Evolutionary conservation across 2,113 vertebrate genomes (phyloP).

Genomic region (Equus przewalskii): DNA sequence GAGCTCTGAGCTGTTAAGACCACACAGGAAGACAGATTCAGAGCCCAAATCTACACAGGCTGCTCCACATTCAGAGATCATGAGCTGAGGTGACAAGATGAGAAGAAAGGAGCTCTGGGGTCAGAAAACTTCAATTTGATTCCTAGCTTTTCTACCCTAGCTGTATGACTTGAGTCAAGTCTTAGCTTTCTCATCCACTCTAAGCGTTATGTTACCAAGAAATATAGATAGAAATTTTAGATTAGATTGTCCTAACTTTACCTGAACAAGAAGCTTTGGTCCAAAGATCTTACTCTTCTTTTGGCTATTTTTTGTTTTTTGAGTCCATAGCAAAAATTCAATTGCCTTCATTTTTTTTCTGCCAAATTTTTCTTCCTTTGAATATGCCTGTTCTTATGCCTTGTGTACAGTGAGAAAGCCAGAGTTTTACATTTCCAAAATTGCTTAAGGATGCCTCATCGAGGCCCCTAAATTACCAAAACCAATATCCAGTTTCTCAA

Average conservation of each 20-base stretch:
- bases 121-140: neutral
- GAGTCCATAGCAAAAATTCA: neutral
- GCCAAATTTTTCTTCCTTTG: neutral
- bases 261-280: neutral
- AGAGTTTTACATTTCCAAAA: neutral
- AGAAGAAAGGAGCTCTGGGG: neutral
- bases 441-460: neutral
- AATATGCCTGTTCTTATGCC: neutral
- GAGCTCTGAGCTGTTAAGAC: neutral
- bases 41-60: rapidly evolving
- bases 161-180: neutral
- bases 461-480: neutral
- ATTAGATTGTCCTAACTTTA: neutral
- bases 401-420: neutral
- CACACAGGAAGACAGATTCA: neutral
- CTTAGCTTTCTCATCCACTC: neutral
- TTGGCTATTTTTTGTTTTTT: neutral
- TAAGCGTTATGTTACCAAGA: neutral
- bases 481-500: neutral
- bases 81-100: neutral
- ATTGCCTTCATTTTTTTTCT: neutral
- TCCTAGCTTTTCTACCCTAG: neutral
- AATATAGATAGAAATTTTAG: neutral
- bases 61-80: neutral
- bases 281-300: neutral